These are phyloP conservation scores for Diachasma alloeum DNA, from an alignment of 1,140 invertebrate genomes.

Conservation along the genomic window DNA sequence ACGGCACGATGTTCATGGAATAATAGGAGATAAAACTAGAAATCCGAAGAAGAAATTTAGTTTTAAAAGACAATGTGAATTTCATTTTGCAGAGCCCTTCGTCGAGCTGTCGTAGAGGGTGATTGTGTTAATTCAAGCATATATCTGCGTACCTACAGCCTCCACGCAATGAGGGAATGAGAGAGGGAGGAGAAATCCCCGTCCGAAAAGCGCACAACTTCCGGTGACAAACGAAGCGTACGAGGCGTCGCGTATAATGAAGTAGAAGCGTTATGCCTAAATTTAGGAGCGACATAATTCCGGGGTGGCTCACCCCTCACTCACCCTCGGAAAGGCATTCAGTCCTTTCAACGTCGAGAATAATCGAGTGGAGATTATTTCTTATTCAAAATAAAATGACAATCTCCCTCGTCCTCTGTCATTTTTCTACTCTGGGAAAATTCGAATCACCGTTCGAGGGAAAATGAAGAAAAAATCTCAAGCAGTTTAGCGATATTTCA, in stretches of 20 bases:
- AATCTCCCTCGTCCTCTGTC: too few species aligned
- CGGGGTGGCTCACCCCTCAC: not conserved
- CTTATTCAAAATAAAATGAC: constrained; percentile 3
- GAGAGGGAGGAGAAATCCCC: not conserved
- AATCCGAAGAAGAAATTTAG: not conserved
- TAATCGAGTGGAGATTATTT: not conserved
- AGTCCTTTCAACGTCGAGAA: not conserved
- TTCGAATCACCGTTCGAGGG: not conserved
- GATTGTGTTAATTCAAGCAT: constrained; percentile 61
- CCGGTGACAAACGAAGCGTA: constrained; percentile 64
- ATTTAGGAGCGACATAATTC: constrained; percentile 34
- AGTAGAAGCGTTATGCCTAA: constrained; percentile 52
- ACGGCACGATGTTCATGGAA: not conserved
- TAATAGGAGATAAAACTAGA: not conserved
- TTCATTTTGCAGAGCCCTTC: not conserved
- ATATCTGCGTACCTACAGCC: not conserved
- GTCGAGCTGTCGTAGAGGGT: constrained; percentile 21
- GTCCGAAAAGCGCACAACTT: constrained; percentile 41
- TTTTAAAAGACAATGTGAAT: not conserved
- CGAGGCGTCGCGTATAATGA: constrained; percentile 64
- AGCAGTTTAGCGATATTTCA: constrained; percentile 62
- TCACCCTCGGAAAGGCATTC: not conserved
- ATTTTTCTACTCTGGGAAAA: not conserved
- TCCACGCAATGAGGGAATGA: not conserved
- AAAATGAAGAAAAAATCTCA: constrained; percentile 16